Base-by-base conservation (phyloP, 2,797 vertebrate species). In the Parambassis ranga region DNA sequence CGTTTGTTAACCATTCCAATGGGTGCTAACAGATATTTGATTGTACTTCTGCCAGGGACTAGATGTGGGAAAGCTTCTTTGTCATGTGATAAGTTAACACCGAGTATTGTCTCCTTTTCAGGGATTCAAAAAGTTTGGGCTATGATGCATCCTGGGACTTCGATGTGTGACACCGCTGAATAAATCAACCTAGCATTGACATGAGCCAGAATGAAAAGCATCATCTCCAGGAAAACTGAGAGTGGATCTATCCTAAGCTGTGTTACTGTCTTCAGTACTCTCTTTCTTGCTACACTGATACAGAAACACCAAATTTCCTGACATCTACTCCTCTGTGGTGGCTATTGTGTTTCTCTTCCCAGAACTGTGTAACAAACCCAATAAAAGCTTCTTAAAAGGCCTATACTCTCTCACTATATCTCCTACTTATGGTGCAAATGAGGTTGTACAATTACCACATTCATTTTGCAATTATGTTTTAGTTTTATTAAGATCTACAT, bases 281-380 rank as follows among this genome's bases (percentile, higher is more conserved):
- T 49, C 49, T 32, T 36, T 32, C 14, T 4, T 2, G 18, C 41
- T 53, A 38, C 10, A 1, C 46, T 38, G 51, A 1, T 0, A 20
- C 9, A 32, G 33, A 66, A 72, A 32, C 50, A 53, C 9, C 49
- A 20, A 35, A 68, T 69, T 59, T 79, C 71, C 75, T 68, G 57
- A 67, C 68, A 77, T 49, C 48, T 56, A 51, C 11, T 52, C 28
- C 6, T 71, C 33, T 19, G 52, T 23, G 28, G 44, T 41, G 7
- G 18, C 44, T 65, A 76, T 76, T 72, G 66, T 67, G 64, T 75
- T 64, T 72, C 60, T 50, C 58, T 86, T 87, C 85, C 81, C 71
- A 72, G 77, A 82, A 83, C 39, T 63, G 51, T 52, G 13, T 16
- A 42, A 66, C 50, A 75, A 77, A 76, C 26, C 37, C 23, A 66